Evolutionary conservation across 30 jellyfish, hydroid and myxozoan genomes (phyloP), one percentile per base, ranked within the genome.

Genomic region (Catostylus mosaicus): DNA sequence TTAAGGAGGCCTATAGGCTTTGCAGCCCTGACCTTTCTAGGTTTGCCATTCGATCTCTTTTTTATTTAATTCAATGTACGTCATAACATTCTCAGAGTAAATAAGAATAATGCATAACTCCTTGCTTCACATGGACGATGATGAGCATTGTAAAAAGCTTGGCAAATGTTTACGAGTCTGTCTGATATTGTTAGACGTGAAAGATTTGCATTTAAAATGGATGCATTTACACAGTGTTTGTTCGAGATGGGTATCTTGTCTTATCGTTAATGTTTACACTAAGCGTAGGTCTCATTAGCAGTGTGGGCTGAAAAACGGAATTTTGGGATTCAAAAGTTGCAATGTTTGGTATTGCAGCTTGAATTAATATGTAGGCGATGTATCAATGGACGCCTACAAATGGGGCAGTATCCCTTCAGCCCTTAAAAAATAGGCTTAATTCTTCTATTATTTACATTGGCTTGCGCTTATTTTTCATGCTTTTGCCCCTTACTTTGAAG

Each of bases 81-180:
- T 43, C 56, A 43, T 43, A 16, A 43, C 8, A 43, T 43, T 8
- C 56, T 16, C 56, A 43, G 56, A 6, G 56, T 16, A 43, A 43
- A 43, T 43, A 43, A 8, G 12, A 6, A 43, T 43, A 52, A 19
- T 11, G 71, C 4, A 1, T 19, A 19, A 18, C 7, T 59, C n/a
- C 71, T 59, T 19, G 71, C 38, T 24, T 59, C 67, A n/a, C n/a
- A 59, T 23, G 1, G 36, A 24, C 26, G 38, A 24, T 3, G 19
- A 24, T 59, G 71, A 24, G 24, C 71, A 10, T 5, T 59, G 12
- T 10, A 48, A 72, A 72, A 26, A 34, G 30, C 69, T 57, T 54
- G 34, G 73, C 77, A 60, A 82, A 82, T 82, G 66, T 82, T 82
- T 51, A 38, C 62, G 7, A 18, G 54, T 82, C 86, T 82, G 92